Base-by-base conservation (phyloP, 2,797 vertebrate species). In the Hydrolagus colliei region DNA sequence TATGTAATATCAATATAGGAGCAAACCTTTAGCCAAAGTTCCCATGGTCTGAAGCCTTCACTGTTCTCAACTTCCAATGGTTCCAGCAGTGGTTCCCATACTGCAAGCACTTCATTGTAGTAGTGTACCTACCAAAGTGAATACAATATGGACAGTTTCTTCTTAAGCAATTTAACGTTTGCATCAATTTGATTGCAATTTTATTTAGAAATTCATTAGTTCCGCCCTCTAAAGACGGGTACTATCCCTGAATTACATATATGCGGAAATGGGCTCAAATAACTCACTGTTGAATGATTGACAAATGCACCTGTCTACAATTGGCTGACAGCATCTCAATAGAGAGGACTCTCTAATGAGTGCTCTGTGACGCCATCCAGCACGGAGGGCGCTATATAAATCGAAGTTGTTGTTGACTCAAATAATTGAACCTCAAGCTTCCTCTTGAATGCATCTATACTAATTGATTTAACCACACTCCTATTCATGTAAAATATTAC, bases 71-170 rank as follows among this genome's bases (percentile, higher is more conserved):
- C 93, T 92, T 99, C 97, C 86, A 99, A 90, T 0, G 98, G 98
- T 90, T 99, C 98, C 90, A 99, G 93, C 86, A 99, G 94, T 2
- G 98, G 98, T 77, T 99, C 98, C 98, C 98, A 99, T 5, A 99
- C 96, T 1, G 97, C 98, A 93, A 99, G 92, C 88, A 96, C 90
- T 91, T 99, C 98, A 71, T 99, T 99, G 89, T 94, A 98, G 91
- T 98, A 98, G 90, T 97, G 96, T 22, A 99, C 95, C 98, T 99
- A 88, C 13, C 90, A 89, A 4, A 91, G 71, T 89, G 4, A 61
- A 86, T 86, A 71, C 61, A 67, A 82, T 32, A 75, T 80, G 71
- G 41, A 5, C 22, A n/a, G n/a, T 72, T 78, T 59, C 3, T 78
- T 10, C 61, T 77, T 74, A 41, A 9, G 41, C 73, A 41, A 32